Base-by-base conservation (phyloP, 2,888 invertebrate species). In the Pelosia muscerda region DNA sequence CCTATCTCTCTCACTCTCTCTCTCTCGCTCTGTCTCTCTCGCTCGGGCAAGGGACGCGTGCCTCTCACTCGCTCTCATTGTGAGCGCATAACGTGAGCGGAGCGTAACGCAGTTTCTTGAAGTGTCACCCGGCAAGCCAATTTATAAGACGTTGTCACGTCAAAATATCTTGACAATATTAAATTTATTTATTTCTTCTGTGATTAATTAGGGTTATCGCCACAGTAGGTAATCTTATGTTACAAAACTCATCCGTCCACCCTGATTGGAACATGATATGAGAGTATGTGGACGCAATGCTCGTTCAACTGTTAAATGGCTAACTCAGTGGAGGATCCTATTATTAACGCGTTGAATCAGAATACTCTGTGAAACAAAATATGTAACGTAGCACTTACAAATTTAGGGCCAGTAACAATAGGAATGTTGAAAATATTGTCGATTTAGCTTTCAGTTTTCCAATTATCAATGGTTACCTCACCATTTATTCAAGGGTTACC, bases 271-370 rank as follows among this genome's bases (percentile, higher is more conserved):
- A 8, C n/a, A n/a, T 19, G 49, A 49, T 49, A 49, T 49, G 49
- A 49, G 49, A 49, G 49, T 49, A n/a, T 49, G n/a, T n/a, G 49
- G 49, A 49, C 49, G 49, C 49, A n/a, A 49, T 49, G 49, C n/a
- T 49, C 49, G 49, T 49, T 49, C 49, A 49, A 49, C 49, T 49
- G 49, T 6, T 49, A 49, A 49, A 49, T 49, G 49, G n/a, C 49
- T 9, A 49, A n/a, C 49, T 49, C 5, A 42, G 42, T 42, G 42
- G 42, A 8, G 38, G 19, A 42, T 42, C 42, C 19, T 19, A 42
- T 49, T 49, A 49, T 49, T n/a, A n/a, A 49, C n/a, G 49, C n/a
- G 49, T n/a, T 9, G n/a, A n/a, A 49, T 49, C 49, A 49, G n/a
- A 49, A 22, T 25, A 55, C 54, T 23, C 23, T 42, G 19, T 42